Conservation (phyloP, 1,140 invertebrate genomes). For the Luehdorfia chinensis region DNA sequence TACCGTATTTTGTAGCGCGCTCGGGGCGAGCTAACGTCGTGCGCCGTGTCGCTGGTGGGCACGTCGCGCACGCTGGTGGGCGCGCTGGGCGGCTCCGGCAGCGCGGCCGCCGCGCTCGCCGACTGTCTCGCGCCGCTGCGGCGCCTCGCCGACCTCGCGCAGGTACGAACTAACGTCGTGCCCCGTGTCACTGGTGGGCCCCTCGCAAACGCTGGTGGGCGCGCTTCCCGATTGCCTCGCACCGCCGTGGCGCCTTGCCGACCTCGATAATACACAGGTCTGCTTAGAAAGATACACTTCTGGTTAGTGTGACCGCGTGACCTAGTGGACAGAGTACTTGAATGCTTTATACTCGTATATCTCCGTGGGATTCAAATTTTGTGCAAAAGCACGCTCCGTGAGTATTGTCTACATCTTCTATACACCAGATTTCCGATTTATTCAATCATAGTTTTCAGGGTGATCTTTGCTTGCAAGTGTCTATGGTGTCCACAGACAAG, state of each 20-base stretch:
- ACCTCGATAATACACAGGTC: slow-evolving; percentile 81
- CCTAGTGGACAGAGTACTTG: no score
- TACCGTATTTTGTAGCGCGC: slow-evolving; percentile 77
- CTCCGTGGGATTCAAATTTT: no score
- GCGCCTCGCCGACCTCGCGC: slow-evolving; percentile 82
- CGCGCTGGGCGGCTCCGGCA: slow-evolving; percentile 84
- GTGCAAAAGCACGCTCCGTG: no score
- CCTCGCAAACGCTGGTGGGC: no score
- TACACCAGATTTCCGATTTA: no score
- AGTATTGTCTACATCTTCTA: no score
- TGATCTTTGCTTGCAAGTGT: no score
- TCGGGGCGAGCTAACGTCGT: slow-evolving; percentile 86
- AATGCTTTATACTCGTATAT: no score
- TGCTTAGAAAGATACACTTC: no score
- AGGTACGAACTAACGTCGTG: slow-evolving; percentile 39
- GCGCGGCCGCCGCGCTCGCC: slow-evolving; percentile 80
- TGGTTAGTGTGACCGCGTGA: no score
- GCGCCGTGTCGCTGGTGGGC: slow-evolving; percentile 88
- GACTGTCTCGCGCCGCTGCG: slow-evolving; percentile 84
- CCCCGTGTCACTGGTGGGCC: not conserved
- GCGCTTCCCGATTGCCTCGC: slow-evolving; percentile 84
- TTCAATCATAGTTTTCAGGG: no score
- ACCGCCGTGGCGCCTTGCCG: slow-evolving; percentile 81
- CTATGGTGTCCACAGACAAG: no score
- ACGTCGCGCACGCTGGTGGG: slow-evolving; percentile 90